phyloP scores from a whole-genome alignment of 2,888 invertebrate species.

The Gari tellinella region DNA sequence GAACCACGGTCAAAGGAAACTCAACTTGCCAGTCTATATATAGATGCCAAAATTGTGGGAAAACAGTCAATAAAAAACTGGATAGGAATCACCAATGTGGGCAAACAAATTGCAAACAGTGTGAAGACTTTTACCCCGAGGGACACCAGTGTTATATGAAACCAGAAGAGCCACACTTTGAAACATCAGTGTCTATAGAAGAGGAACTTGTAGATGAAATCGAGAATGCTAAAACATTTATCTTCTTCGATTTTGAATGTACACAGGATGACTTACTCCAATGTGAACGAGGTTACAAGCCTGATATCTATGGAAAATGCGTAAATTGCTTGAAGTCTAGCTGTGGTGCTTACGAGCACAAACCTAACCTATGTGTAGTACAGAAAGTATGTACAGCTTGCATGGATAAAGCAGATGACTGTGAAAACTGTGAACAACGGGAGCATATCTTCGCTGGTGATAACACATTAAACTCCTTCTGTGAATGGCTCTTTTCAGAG shows the following conservation, averaged over 20 bases:
- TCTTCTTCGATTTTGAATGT: no score
- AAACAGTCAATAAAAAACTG: background rate
- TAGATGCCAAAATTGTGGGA: conserved; percentile 5
- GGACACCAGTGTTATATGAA: conserved; percentile 27
- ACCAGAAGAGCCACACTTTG: conserved; percentile 6
- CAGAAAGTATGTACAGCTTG: conserved; percentile 36
- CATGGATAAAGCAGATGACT: conserved; percentile 19
- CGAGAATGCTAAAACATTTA: conserved; percentile 22
- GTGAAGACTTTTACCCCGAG: conserved; percentile 17
- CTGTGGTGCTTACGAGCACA: conserved; percentile 36
- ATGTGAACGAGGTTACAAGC: conserved; percentile 29
- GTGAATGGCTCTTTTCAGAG: conserved; percentile 45
- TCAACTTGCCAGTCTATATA: conserved; percentile 1
- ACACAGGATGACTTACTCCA: conserved; percentile 3
- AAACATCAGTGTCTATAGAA: background rate
- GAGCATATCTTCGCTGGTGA: conserved; percentile 17
- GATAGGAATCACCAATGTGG: conserved; percentile 6
- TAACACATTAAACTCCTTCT: conserved; percentile 33
- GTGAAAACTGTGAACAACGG: conserved; percentile 31
- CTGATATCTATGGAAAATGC: conserved; percentile 19
- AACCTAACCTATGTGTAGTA: conserved; percentile 44
- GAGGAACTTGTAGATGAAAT: conserved; percentile 1
- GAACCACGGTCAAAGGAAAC: conserved; percentile 10
- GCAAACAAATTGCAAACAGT: conserved; percentile 9
- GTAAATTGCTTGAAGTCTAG: conserved; percentile 33